Base-by-base conservation (phyloP, 2,113 vertebrate species). In the Atractosteus spatula region DNA sequence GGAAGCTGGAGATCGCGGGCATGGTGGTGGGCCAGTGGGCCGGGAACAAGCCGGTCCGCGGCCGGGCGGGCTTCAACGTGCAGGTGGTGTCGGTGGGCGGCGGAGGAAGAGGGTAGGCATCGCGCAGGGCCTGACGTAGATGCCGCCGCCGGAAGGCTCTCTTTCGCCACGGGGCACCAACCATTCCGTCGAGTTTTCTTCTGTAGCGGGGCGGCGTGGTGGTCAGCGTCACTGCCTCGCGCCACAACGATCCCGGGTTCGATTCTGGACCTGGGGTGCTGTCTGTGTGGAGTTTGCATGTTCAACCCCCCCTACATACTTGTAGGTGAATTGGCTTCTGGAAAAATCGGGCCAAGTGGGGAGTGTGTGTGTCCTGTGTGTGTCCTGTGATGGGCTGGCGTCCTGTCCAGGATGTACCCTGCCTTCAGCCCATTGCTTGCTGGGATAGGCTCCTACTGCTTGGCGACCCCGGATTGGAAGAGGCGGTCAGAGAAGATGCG, bases 1-100 rank as follows among this genome's bases (percentile, higher is more conserved):
- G 95, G 78, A 96, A 97, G 82, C 82, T 97, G 85, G 94, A 97
- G 83, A 97, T 97, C 16, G 95, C 95, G 3, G 95, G 95, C 44
- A 97, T 96, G 95, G 95, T 96, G 41, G 95, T 96, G 14, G 95
- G 95, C 66, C 95, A 96, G 80, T 97, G 95, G 95, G 95, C 95
- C 16, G 95, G 95, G 68, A 96, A 94, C 87, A 94, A 93, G 81
- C 92, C 94, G 6, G 76, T 94, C 14, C 92, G 94, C 44, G 93
- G 93, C 5, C 89, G 90, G 83, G 95, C 94, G 54, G 92, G 92
- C 13, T 95, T 96, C 82, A 95, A 94, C 84, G 94, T 96, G 90
- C 94, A 95, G 78, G 94, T 97, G 78, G 95, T 97, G 78, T 96
- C 95, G 11, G 94, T 96, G 16, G 86, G 89, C 71, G 94, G 94